Percentiles rank a stretch among this genome's conserved stretches.
Conservation (phyloP, 2,797 vertebrate genomes). For the Huso huso region DNA sequence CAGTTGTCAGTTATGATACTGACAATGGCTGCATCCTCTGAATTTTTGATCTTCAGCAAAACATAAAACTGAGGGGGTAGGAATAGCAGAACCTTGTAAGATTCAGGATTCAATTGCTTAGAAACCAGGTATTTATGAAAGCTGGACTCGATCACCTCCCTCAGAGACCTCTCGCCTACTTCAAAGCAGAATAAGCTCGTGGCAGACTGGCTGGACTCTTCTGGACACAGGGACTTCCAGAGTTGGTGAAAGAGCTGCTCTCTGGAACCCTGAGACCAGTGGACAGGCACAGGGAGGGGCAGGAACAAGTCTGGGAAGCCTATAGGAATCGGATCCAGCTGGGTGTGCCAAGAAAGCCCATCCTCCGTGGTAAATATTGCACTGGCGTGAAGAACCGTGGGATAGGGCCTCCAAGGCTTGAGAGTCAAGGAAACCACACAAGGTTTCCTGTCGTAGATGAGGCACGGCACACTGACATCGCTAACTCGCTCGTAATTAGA, state of each 20-base stretch:
- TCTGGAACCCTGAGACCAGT: slow-evolving; percentile 27
- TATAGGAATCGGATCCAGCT: slow-evolving; percentile 55
- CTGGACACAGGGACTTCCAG: slow-evolving; percentile 51
- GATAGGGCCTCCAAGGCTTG: slow-evolving; percentile 56
- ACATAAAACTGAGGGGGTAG: slow-evolving; percentile 64
- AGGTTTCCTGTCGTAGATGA: slow-evolving; percentile 45
- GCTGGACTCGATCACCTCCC: slow-evolving; percentile 44
- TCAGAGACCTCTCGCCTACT: slow-evolving; percentile 36
- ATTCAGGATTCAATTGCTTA: slow-evolving; percentile 16
- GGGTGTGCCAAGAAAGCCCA: slow-evolving; percentile 57
- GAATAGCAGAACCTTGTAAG: slow-evolving; percentile 56
- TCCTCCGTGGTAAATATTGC: slow-evolving; percentile 64
- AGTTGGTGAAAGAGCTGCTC: slow-evolving; percentile 55
- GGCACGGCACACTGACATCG: slow-evolving; percentile 61
- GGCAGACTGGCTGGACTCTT: slow-evolving; percentile 19
- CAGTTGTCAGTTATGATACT: slow-evolving; percentile 69
- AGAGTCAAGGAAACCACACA: slow-evolving; percentile 51
- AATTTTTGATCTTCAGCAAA: slow-evolving; percentile 47
- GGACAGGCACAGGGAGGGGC: slow-evolving; percentile 40
- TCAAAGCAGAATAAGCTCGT: slow-evolving; percentile 70
- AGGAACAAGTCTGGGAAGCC: slow-evolving; percentile 63
- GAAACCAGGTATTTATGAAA: slow-evolving; percentile 57
- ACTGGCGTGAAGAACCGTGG: slow-evolving; percentile 47
- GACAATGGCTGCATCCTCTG: slow-evolving; percentile 54
- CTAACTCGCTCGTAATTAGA: slow-evolving; percentile 51